Base-by-base conservation (phyloP, 2,797 vertebrate genomes). In the Tragelaphus eurycerus region DNA sequence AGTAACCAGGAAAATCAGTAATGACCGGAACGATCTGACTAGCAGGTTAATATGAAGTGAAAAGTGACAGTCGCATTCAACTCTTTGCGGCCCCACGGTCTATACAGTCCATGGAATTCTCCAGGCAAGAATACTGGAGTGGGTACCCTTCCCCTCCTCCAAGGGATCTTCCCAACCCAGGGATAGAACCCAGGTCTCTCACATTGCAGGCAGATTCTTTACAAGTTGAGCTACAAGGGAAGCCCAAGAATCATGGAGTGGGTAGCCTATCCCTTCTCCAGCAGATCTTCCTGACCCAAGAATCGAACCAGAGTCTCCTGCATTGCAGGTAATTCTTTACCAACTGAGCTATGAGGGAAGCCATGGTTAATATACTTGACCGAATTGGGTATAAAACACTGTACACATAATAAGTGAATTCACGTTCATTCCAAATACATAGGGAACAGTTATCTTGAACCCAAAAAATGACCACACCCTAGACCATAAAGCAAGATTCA, bases 231-330 rank as follows among this genome's bases (percentile, higher is more conserved):
- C 64, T n/a, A 11, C 17, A 21, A 34, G 64, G 64, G 64, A 67
- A 67, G 8, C 64, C n/a, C n/a, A 71, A 71, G 64, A 21, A 23
- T 23, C 23, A 19, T 23, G 19, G 34, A 12, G n/a, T 12, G 10
- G 34, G 34, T 71, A 3, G 64, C n/a, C n/a, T 38, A 6, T 12
- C 34, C 19, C 64, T 71, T 21, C 17, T 67, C 64, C 64, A 67
- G n/a, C 0, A 0, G 64, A 71, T 71, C 64, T 67, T 67, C n/a
- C 10, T 0, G 2, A 38, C 19, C 19, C 64, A 71, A 1, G n/a
- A 71, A 23, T 71, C 0, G 2, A 71, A 71, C n/a, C 2, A 0
- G 17, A n/a, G 64, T 71, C 64, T 71, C n/a, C 64, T 71, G 10
- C n/a, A 21, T 21, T 38, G 64, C n/a, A 71, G 17, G 4, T 6